A percentile compares a stretch with the other conserved stretches of the same genome.
Evolutionary conservation across 2,113 vertebrate genomes (phyloP).

Genomic region (Bubo blakistoni): DNA sequence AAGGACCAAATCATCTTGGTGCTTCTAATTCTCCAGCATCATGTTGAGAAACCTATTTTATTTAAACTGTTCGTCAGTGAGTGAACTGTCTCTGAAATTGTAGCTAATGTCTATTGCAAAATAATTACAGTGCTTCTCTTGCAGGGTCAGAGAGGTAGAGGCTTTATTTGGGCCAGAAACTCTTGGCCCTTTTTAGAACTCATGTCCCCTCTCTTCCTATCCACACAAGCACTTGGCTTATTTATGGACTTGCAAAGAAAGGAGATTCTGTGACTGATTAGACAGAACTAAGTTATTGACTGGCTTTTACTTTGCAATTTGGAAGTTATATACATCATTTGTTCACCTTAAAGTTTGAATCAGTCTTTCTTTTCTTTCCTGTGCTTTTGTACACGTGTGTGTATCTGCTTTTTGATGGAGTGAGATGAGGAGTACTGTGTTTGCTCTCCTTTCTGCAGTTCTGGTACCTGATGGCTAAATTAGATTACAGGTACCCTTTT

Average conservation of each 20-base stretch:
- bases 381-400: neutral
- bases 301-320: neutral
- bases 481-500: neutral
- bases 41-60: neutral
- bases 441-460: neutral
- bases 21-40: neutral
- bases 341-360: neutral
- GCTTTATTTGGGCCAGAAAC: neutral
- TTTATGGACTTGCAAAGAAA: neutral
- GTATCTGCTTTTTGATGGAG: fast-evolving
- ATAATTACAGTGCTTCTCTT: neutral
- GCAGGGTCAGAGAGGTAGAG: neutral
- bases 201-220: neutral
- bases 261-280: neutral
- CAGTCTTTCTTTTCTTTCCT: neutral
- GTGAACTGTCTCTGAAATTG: neutral
- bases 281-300: neutral
- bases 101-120: neutral
- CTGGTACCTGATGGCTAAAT: neutral
- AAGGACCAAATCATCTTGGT: neutral
- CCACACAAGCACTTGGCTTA: neutral
- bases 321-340: neutral
- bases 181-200: neutral
- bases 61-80: neutral
- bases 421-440: neutral